Evolutionary conservation across 2,797 vertebrate species (phyloP).

Genomic region (Melanotaenia nigrans): DNA sequence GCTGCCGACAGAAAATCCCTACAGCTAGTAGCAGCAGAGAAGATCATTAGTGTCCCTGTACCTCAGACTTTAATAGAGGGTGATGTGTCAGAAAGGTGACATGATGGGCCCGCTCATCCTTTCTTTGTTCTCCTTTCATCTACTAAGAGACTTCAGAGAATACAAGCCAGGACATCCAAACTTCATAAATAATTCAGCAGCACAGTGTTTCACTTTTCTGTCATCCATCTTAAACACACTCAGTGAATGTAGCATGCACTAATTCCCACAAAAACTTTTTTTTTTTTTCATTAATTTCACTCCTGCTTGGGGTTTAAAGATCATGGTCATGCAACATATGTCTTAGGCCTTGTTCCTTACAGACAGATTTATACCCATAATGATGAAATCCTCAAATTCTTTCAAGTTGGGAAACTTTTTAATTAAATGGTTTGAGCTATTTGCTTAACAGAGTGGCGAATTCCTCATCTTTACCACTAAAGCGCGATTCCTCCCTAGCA

Average conservation of each 20-base stretch:
- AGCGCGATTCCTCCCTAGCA: neutral
- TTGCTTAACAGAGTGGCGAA: neutral
- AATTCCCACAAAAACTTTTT: neutral
- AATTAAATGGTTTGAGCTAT: neutral
- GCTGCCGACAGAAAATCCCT: too few species aligned
- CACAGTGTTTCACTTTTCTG: neutral
- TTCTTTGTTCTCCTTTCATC: too few species aligned
- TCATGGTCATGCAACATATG: neutral
- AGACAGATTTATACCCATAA: neutral
- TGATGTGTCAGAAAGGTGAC: too few species aligned
- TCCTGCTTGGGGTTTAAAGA: neutral
- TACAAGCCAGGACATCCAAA: too few species aligned
- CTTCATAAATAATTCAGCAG: too few species aligned
- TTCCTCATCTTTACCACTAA: neutral
- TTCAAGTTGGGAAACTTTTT: neutral
- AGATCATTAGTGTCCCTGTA: too few species aligned
- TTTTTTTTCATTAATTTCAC: neutral
- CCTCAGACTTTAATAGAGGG: too few species aligned
- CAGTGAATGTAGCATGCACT: neutral
- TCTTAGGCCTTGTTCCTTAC: neutral
- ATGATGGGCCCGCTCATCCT: too few species aligned
- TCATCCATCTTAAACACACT: neutral
- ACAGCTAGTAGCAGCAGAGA: too few species aligned
- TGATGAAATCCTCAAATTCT: neutral
- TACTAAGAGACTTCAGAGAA: too few species aligned